Base-by-base conservation (phyloP, 2,113 vertebrate genomes). In the Falco punctatus region DNA sequence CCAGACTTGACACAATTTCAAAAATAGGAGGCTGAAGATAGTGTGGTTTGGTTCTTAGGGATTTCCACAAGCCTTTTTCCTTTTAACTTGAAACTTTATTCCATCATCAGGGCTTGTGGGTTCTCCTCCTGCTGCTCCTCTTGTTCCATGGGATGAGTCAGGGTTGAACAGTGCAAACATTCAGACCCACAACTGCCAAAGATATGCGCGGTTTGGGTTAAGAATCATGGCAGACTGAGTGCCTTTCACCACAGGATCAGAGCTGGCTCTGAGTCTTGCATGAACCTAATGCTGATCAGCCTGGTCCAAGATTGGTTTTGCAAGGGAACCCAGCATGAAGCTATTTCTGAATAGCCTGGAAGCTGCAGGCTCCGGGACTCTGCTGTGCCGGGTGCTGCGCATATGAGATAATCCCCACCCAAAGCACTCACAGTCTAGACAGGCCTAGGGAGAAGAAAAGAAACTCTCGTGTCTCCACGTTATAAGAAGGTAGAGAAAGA, bases 91-190 rank as follows among this genome's bases (percentile, higher is more conserved):
- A 93, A 95, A 91, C 59, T 52, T 66, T 81, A 88, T 85, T 86
- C 85, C 77, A 86, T 28, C 86, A 32, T 51, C 44, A 59, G 70
- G 66, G 55, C 71, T 79, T 94, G 92, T 69, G 92, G 85, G 81
- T 70, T 94, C 94, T 89, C 59, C 88, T 89, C 77, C 81, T 74
- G 92, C 92, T 94, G 92, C 81, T 89, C 80, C 84, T 91, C 75
- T 70, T 86, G 71, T 83, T 94, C 89, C 15, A 1, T 35, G 71
- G 77, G 89, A 94, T 94, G 92, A 92, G 77, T 92, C 92, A 92
- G 89, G 89, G 94, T 89, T 89, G 92, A 94, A 89, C 71, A 95
- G 88, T 79, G 77, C 94, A 95, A 92, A 86, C 65, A 73, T 32
- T 58, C 75, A 69, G 71, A 44, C 49, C 94, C 38, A 22, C 40